These are phyloP conservation scores for Xanthia togata DNA, from an alignment of 2,888 invertebrate genomes.

Conservation along the genomic window DNA sequence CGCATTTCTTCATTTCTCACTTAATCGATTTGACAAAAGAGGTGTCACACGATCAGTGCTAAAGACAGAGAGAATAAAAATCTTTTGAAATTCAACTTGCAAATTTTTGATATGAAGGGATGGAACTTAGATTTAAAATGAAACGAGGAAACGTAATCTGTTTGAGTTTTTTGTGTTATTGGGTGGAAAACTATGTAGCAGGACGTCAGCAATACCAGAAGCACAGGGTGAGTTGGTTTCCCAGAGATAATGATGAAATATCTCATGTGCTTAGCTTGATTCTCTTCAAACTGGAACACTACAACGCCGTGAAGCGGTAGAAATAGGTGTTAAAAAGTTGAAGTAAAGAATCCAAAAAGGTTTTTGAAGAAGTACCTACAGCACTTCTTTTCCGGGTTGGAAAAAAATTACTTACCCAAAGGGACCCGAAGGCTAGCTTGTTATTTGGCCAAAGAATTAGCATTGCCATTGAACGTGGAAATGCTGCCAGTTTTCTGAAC, in stretches of 20 bases:
- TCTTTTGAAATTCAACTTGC: conserved; percentile 27
- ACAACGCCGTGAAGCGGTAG: not conserved
- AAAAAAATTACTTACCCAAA: not conserved
- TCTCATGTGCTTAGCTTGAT: not conserved
- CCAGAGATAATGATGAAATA: no score
- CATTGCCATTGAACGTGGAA: no score
- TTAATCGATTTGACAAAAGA: conserved; percentile 37
- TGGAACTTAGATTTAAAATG: not conserved
- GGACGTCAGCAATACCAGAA: no score
- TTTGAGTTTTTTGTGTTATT: not conserved
- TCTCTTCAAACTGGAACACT: not conserved
- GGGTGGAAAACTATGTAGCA: not conserved
- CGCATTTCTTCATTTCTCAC: conserved; percentile 8
- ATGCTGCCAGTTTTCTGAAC: no score
- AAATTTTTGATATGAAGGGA: no score
- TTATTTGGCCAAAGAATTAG: no score
- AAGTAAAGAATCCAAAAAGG: not conserved
- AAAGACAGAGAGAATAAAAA: not conserved
- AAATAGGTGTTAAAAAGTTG: not conserved
- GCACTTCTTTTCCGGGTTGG: not conserved
- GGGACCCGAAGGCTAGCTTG: no score
- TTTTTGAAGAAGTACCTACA: not conserved
- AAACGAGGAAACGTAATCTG: not conserved
- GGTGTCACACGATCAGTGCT: conserved; percentile 9
- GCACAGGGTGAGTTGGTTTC: not conserved